These are phyloP conservation scores for Salvelinus alpinus DNA, from an alignment of 2,113 vertebrate species.

Conservation along the genomic window DNA sequence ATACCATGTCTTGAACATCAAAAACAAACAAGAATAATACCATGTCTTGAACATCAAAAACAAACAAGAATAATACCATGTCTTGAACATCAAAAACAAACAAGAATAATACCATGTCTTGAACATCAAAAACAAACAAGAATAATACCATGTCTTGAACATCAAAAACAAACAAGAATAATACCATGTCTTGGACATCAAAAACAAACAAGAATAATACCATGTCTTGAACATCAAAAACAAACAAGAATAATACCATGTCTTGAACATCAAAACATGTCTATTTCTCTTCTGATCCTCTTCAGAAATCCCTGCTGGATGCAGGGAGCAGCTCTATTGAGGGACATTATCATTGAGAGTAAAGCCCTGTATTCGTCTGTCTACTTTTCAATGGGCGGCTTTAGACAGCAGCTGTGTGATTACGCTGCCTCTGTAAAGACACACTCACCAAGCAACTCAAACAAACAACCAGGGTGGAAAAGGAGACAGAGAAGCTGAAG, in stretches of 20 bases:
- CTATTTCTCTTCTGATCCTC: slow-evolving; percentile 66
- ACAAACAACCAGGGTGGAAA: too few relatives aligned
- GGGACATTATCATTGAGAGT: slow-evolving; percentile 68
- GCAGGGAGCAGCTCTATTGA: slow-evolving; percentile 59
- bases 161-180: neutral
- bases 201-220: slow-evolving; percentile 31
- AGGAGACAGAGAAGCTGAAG: too few relatives aligned
- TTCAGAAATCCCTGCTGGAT: slow-evolving; percentile 59
- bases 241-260: too few relatives aligned
- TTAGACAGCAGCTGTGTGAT: slow-evolving; percentile 52
- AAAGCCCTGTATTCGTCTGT: slow-evolving; percentile 66
- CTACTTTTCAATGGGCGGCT: slow-evolving; percentile 59
- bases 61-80: slow-evolving; percentile 9
- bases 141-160: slow-evolving; percentile 68
- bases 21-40: too few relatives aligned
- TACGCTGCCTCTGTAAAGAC: slow-evolving; percentile 68
- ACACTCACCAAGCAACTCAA: slow-evolving; percentile 53
- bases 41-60: slow-evolving; percentile 19
- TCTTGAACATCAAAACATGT: slow-evolving; percentile 56
- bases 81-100: slow-evolving; percentile 25
- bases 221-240: slow-evolving; percentile 27
- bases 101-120: too few relatives aligned
- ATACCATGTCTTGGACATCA: slow-evolving; percentile 21
- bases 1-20: slow-evolving; percentile 59
- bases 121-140: slow-evolving; percentile 52